These are phyloP conservation scores for Lordiphosa clarofinis DNA, from an alignment of 1,140 invertebrate genomes.

Conservation along the genomic window DNA sequence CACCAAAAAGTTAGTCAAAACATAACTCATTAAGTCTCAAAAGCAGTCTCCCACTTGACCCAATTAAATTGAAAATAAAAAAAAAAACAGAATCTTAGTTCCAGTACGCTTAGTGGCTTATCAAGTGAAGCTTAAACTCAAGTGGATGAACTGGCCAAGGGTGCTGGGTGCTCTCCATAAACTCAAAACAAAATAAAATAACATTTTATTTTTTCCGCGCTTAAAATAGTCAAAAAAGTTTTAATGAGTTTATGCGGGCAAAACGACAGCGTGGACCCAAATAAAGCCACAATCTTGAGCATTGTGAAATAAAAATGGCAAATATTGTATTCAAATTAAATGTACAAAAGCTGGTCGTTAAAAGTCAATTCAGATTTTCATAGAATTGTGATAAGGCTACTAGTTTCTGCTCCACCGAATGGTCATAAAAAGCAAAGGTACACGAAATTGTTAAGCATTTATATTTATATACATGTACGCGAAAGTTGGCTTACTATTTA, in stretches of 20 bases:
- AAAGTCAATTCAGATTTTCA: constrained; percentile 73
- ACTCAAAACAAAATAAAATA: constrained; percentile 70
- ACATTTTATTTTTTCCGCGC: constrained; percentile 61
- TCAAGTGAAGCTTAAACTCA: constrained; percentile 55
- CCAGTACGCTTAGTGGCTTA: constrained; percentile 62
- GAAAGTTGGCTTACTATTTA: constrained; percentile 12
- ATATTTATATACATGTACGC: constrained; percentile 34
- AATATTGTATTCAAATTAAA: constrained; percentile 69
- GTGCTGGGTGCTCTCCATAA: constrained; percentile 31
- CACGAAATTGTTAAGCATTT: constrained; percentile 36
- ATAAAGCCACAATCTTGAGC: constrained; percentile 64
- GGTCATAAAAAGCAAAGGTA: constrained; percentile 70
- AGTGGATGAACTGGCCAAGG: constrained; percentile 25
- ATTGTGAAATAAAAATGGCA: constrained; percentile 33
- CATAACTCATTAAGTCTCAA: constrained; percentile 72
- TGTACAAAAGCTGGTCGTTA: constrained; percentile 70
- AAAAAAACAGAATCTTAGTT: constrained; percentile 29
- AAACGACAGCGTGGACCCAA: constrained; percentile 39
- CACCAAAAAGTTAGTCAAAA: constrained; percentile 36
- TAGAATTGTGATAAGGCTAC: constrained; percentile 66
- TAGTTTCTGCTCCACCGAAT: constrained; percentile 43
- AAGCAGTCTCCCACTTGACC: constrained; percentile 49
- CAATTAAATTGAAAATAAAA: constrained; percentile 48
- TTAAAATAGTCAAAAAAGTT: constrained; percentile 75
- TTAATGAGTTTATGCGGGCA: constrained; percentile 69